phyloP scores from a whole-genome alignment of 2,113 vertebrate species.

The Lamprologus speciosus region DNA sequence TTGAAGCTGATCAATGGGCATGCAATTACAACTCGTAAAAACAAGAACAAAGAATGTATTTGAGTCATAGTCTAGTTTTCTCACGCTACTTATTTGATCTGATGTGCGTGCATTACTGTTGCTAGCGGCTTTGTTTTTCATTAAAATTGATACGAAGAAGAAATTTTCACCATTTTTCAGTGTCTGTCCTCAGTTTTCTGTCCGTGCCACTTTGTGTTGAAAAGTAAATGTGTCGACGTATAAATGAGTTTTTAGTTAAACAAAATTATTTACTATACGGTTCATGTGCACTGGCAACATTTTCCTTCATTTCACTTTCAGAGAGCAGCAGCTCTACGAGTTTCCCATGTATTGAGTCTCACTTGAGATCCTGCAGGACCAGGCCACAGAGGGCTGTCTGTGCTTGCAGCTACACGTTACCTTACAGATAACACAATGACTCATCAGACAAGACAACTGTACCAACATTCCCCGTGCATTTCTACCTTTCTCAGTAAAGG shows the following conservation, averaged over 20 bases:
- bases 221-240: no score
- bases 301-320: background rate
- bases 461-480: background rate
- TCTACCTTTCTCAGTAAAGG: background rate
- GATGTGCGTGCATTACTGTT: background rate
- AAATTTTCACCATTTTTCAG: background rate
- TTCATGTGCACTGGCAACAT: background rate
- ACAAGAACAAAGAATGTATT: background rate
- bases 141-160: background rate
- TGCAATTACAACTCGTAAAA: background rate
- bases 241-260: no score
- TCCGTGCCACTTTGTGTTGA: background rate
- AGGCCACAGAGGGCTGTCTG: slow-evolving; percentile 1
- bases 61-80: background rate
- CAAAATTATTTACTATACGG: rapidly evolving
- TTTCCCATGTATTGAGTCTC: background rate
- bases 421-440: slow-evolving; percentile 5
- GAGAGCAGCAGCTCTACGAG: background rate
- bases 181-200: background rate
- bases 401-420: slow-evolving; percentile 47
- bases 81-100: background rate
- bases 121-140: background rate
- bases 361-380: slow-evolving; percentile 15
- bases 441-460: background rate
- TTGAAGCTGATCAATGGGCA: background rate